Evolutionary conservation across 2,113 vertebrate genomes (phyloP).

Genomic region (Clarias macrocephalus): DNA sequence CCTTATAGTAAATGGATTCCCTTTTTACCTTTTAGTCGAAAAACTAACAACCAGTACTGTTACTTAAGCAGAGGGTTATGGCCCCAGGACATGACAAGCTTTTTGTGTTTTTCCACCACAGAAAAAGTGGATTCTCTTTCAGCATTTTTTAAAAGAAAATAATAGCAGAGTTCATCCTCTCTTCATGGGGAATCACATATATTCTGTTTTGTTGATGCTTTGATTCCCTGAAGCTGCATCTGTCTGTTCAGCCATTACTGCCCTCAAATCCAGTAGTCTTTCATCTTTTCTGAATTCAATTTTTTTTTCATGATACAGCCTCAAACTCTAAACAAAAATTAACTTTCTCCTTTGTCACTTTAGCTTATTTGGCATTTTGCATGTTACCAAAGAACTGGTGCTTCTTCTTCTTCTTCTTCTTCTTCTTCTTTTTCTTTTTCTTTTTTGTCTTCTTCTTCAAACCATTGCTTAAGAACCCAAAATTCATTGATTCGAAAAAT

Average conservation of each 20-base stretch:
- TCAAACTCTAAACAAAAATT: neutral
- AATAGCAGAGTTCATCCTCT: neutral
- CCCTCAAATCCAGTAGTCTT: neutral
- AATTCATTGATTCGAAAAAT: no score
- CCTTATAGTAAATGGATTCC: neutral
- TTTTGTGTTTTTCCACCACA: neutral
- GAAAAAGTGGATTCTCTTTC: neutral
- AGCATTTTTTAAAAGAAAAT: neutral
- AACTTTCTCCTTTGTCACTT: neutral
- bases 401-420: neutral
- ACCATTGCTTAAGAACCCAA: neutral
- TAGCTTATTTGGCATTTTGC: neutral
- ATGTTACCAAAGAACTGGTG: neutral
- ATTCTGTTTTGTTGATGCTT: constrained; percentile 8
- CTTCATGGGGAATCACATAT: neutral
- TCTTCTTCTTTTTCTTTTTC: neutral
- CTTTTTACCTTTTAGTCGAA: neutral
- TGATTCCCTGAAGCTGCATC: neutral
- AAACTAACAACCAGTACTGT: neutral
- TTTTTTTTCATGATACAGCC: neutral
- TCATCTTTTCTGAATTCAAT: neutral
- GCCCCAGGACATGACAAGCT: neutral
- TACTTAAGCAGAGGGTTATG: neutral
- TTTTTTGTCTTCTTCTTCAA: neutral
- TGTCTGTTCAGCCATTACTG: neutral